Conservation (phyloP, 2,797 vertebrate species). For the Oophaga sylvatica region DNA sequence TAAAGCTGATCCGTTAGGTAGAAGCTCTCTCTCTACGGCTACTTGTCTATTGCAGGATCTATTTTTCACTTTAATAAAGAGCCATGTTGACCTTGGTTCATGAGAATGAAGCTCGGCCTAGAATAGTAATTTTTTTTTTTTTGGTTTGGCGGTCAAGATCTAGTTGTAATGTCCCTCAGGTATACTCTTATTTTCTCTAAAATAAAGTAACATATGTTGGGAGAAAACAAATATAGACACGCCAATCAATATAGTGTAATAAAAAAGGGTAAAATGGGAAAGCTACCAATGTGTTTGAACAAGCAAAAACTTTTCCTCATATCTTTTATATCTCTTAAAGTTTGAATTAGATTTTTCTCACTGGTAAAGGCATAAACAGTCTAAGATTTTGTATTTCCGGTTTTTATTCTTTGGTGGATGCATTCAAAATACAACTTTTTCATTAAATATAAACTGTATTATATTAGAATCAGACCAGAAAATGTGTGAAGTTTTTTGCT, state of each 20-base stretch:
- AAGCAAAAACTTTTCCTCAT: background rate
- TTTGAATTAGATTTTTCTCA: background rate
- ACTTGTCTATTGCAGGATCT: background rate
- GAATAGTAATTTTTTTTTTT: background rate
- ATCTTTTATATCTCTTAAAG: background rate
- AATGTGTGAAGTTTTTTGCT: too few relatives aligned
- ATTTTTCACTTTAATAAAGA: slow-evolving; percentile 10
- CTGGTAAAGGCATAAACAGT: background rate
- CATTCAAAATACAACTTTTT: too few relatives aligned
- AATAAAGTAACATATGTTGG: background rate
- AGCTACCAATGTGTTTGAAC: background rate
- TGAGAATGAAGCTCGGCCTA: background rate
- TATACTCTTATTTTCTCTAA: background rate
- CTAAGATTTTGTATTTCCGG: background rate
- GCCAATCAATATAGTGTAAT: background rate
- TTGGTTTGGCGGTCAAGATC: background rate
- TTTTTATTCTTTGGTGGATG: too few relatives aligned
- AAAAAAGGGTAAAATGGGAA: background rate
- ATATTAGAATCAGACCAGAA: too few relatives aligned
- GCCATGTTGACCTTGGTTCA: background rate
- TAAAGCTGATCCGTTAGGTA: background rate
- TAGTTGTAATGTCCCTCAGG: background rate
- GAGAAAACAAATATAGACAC: slow-evolving; percentile 3
- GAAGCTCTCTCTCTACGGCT: background rate
- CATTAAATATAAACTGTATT: too few relatives aligned